A percentile compares a stretch with the other conserved stretches of the same genome.
phyloP scores from a whole-genome alignment of 2,113 vertebrate genomes.

The Trogon melanurus region DNA sequence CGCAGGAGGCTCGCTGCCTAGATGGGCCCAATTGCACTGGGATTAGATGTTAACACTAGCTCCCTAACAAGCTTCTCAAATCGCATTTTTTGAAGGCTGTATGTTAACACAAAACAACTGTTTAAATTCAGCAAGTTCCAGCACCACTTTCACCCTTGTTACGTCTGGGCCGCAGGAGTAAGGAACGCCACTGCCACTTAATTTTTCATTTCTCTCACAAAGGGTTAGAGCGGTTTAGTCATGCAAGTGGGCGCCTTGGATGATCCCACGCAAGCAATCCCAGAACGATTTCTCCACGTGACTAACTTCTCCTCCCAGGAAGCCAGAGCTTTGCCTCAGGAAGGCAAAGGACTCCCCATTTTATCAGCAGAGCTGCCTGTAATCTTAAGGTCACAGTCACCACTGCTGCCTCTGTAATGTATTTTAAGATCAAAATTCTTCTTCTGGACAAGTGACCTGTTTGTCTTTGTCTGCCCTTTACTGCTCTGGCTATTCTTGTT shows the following conservation, averaged over 20 bases:
- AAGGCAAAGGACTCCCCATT: not conserved
- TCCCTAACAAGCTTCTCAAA: conserved; percentile 46
- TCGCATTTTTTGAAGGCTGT: not conserved
- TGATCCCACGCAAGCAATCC: not conserved
- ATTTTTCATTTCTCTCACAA: not conserved
- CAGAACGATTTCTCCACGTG: not conserved
- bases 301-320: not conserved
- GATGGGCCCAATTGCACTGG: not conserved
- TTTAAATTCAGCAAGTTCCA: conserved; percentile 35
- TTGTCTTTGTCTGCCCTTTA: conserved; percentile 63
- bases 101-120: conserved; percentile 63
- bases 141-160: conserved; percentile 21
- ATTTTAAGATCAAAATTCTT: conserved; percentile 71
- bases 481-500: conserved; percentile 55
- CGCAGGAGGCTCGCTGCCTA: not conserved
- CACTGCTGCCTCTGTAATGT: not conserved
- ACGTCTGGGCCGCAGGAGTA: not conserved
- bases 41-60: conserved; percentile 4
- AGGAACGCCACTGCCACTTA: not conserved
- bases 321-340: not conserved
- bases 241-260: not conserved
- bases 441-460: conserved; percentile 57
- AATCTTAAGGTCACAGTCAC: not conserved
- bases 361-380: not conserved
- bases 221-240: not conserved